Base-by-base conservation (phyloP, 2,113 vertebrate species). In the Pitta sordida region DNA sequence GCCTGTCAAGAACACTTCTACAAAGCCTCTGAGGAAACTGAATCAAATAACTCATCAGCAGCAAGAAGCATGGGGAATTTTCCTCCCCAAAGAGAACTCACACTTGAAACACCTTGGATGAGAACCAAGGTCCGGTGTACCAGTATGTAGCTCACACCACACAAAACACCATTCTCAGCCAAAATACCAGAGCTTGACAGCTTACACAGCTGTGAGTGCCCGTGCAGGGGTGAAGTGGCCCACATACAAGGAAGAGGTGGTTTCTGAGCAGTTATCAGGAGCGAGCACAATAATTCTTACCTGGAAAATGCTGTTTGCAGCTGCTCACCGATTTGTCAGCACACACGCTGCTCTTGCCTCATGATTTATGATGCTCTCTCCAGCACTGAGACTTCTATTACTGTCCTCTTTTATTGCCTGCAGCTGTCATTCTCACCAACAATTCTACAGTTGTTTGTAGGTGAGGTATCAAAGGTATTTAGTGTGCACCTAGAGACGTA, bases 391-490 rank as follows among this genome's bases (percentile, higher is more conserved):
- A 93, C 97, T 96, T 95, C 96, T 94, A 96, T 97, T 96, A 91
- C 96, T 93, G 91, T 97, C 95, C 95, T 96, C 95, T 26, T 97
- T 98, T 97, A 97, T 95, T 97, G 96, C 96, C 97, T 96, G 97
- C 97, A 98, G 97, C 98, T 98, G 97, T 98, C 98, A 97, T 81
- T 97, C 92, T 97, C 95, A 86, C 91, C 91, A 91, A 86, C 92
- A 96, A 96, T 96, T 94, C 96, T 91, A 95, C 75, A 96, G 94
- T 95, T 94, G 90, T 97, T 97, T 97, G 93, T 95, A 97, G 97
- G 97, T 96, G 91, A 93, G 87, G 93, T 96, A 98, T 97, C 97
- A 97, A 95, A 97, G 93, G 91, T 94, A 97, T 94, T 95, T 89
- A 94, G 82, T 8, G 39, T 37, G 88, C 86, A 96, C 88, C 95